phyloP scores from a whole-genome alignment of 2,888 invertebrate genomes.

The Fragum whitleyi region DNA sequence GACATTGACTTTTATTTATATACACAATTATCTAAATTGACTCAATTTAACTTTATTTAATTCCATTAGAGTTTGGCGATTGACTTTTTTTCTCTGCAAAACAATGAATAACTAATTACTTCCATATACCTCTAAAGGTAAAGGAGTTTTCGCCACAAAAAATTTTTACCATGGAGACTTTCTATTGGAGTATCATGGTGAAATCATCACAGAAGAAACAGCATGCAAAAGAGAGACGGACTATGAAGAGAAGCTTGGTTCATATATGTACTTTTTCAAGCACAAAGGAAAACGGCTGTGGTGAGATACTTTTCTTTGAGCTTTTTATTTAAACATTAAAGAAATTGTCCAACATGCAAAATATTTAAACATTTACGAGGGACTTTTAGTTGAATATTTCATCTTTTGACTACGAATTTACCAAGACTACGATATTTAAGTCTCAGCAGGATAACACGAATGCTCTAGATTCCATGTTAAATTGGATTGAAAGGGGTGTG shows the following conservation, averaged over 20 bases:
- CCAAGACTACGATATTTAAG: no score
- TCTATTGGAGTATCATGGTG: slow-evolving; percentile 33
- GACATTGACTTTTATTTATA: no score
- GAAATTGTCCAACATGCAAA: no score
- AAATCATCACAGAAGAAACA: slow-evolving; percentile 27
- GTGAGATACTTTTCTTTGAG: no score
- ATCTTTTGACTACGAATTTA: no score
- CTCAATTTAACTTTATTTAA: no score
- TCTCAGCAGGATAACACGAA: no score
- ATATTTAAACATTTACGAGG: no score
- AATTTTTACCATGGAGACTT: slow-evolving; percentile 20
- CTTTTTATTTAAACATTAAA: not conserved
- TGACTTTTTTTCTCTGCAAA: not conserved
- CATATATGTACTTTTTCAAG: slow-evolving; percentile 37
- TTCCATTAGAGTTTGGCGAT: not conserved
- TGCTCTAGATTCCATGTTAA: no score
- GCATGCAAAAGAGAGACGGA: slow-evolving; percentile 17
- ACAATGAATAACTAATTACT: not conserved
- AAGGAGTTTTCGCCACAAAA: slow-evolving; percentile 26
- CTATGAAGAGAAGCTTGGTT: slow-evolving; percentile 22
- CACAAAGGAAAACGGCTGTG: slow-evolving; percentile 18
- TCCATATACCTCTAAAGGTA: slow-evolving; percentile 18
- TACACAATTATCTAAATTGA: no score
- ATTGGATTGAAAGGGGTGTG: no score
- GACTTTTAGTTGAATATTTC: no score